Conservation (phyloP, 2,888 invertebrate species). For the Lepidocyrtinus sp. region DNA sequence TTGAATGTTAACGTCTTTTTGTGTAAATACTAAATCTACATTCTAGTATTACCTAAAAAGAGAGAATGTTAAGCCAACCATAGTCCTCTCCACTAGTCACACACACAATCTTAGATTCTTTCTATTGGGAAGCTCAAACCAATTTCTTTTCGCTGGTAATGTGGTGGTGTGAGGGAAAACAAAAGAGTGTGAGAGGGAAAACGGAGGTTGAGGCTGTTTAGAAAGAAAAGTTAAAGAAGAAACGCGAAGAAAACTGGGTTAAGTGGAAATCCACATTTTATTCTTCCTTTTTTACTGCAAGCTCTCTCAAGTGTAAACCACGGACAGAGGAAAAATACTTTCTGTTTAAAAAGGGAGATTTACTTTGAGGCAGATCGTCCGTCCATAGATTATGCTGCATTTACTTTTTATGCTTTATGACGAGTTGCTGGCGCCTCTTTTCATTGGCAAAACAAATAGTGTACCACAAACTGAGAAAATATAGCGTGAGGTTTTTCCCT, state of each 20-base stretch:
- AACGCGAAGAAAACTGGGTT: slow-evolving; percentile 51
- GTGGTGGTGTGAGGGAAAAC: slow-evolving; percentile 27
- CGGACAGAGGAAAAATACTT: too few relatives aligned
- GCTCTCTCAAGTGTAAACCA: slow-evolving; percentile 48
- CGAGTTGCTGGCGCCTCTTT: slow-evolving; percentile 32
- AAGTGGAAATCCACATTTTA: slow-evolving; percentile 58
- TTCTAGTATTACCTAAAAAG: slow-evolving; percentile 33
- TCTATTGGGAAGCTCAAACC: too few relatives aligned
- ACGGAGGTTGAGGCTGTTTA: not conserved
- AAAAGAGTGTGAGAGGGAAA: slow-evolving; percentile 35
- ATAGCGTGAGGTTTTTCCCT: slow-evolving; percentile 10
- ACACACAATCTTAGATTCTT: slow-evolving; percentile 18
- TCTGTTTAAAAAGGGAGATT: slow-evolving; percentile 49
- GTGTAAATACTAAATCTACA: slow-evolving; percentile 55
- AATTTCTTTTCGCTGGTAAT: slow-evolving; percentile 7
- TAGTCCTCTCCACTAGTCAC: slow-evolving; percentile 15
- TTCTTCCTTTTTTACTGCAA: slow-evolving; percentile 29
- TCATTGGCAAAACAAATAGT: too few relatives aligned
- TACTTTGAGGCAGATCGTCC: slow-evolving; percentile 28
- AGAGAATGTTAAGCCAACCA: slow-evolving; percentile 31
- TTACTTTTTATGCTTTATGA: slow-evolving; percentile 48
- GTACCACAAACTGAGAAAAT: too few relatives aligned
- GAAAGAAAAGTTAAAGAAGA: slow-evolving; percentile 28
- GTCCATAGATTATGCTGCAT: slow-evolving; percentile 47
- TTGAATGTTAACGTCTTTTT: slow-evolving; percentile 37